Conservation (phyloP, 1,140 invertebrate species). For the Pararge aegeria region DNA sequence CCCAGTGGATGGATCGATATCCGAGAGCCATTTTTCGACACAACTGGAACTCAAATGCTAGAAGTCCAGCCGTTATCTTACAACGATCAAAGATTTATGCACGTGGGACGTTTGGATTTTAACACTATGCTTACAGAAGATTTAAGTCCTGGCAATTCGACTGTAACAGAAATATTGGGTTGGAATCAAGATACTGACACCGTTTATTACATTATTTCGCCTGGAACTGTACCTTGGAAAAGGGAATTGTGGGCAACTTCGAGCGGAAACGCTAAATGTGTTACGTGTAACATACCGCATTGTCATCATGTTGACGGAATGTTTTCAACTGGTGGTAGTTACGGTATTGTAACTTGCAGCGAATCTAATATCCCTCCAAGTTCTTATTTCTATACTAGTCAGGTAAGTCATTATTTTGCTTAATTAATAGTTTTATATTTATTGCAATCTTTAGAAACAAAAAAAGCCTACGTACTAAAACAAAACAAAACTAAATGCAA, state of each 20-base stretch:
- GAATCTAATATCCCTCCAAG: constrained; percentile 52
- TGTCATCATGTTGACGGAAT: constrained; percentile 54
- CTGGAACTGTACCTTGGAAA: constrained; percentile 70
- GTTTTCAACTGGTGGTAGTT: constrained; percentile 53
- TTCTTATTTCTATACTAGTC: constrained; percentile 50
- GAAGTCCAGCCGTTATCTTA: constrained; percentile 61
- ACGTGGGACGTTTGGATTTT: constrained; percentile 68
- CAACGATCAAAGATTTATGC: constrained; percentile 59
- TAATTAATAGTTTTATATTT: no score
- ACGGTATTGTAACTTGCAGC: constrained; percentile 56
- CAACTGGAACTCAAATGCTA: constrained; percentile 64
- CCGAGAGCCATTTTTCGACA: constrained; percentile 62
- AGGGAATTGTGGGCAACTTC: constrained; percentile 77
- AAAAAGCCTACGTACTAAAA: no score
- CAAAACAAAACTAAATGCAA: no score
- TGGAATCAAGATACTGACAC: constrained; percentile 74
- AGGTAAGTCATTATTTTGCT: constrained; percentile 50
- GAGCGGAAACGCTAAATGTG: constrained; percentile 57
- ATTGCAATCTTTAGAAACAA: no score
- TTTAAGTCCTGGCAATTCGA: constrained; percentile 83
- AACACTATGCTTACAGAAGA: constrained; percentile 63
- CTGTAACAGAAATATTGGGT: constrained; percentile 68
- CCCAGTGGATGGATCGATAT: constrained; percentile 75
- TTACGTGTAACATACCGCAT: constrained; percentile 65
- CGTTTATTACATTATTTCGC: constrained; percentile 77